These are phyloP conservation scores for Pan paniscus DNA, from an alignment of 2,113 vertebrate species.

Conservation along the genomic window DNA sequence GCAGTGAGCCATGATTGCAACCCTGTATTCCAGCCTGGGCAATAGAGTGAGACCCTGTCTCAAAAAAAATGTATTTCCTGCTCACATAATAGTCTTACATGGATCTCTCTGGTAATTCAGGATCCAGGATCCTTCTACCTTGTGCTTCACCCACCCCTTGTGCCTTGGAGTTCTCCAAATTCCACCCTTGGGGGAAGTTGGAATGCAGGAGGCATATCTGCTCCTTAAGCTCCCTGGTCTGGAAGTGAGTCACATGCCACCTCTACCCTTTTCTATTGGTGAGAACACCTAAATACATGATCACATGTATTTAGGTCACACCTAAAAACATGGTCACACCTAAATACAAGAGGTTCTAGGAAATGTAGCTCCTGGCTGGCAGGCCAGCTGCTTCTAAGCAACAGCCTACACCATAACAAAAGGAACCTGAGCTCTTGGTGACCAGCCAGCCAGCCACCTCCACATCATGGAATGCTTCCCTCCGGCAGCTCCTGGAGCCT, in stretches of 20 bases:
- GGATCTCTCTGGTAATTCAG: not conserved
- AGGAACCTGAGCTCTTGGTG: not conserved
- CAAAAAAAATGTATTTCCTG: not conserved
- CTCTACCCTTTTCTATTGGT: not conserved
- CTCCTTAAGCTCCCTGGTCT: not conserved
- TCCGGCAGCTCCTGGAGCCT: not conserved
- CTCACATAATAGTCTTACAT: not conserved
- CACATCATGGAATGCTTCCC: not conserved
- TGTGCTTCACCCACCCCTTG: fast-evolving
- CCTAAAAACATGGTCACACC: not conserved
- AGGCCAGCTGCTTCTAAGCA: not conserved
- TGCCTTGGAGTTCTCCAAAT: not conserved
- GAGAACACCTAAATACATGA: too few relatives aligned
- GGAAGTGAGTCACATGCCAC: not conserved
- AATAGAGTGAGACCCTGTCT: too few relatives aligned
- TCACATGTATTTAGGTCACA: too few relatives aligned
- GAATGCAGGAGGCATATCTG: not conserved
- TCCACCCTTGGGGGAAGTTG: fast-evolving
- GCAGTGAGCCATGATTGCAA: too few relatives aligned
- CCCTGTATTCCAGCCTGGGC: too few relatives aligned
- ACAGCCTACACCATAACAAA: not conserved
- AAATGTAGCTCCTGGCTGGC: not conserved
- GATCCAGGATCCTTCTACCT: not conserved
- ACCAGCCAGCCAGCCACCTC: not conserved
- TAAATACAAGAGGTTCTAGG: not conserved